phyloP scores from a whole-genome alignment of 2,888 invertebrate genomes.

The Acronicta psi region DNA sequence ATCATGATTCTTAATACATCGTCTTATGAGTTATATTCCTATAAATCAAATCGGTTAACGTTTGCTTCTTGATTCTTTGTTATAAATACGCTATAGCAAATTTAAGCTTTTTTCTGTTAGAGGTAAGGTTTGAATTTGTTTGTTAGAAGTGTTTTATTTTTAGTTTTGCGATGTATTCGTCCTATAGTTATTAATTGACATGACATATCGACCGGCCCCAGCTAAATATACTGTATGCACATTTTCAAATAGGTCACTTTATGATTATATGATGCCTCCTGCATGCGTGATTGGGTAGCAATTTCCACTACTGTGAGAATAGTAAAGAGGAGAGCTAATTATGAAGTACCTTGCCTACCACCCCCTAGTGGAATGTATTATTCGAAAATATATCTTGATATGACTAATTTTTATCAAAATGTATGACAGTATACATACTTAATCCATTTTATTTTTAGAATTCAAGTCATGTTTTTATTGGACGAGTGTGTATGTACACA shows the following conservation, averaged over 20 bases:
- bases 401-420: too few species aligned
- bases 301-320: conserved; percentile 15
- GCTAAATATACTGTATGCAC: conserved; percentile 32
- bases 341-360: not conserved
- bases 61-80: conserved; percentile 36
- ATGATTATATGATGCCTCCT: conserved; percentile 22
- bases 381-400: too few species aligned
- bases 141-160: conserved; percentile 18
- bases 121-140: conserved; percentile 28
- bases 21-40: conserved; percentile 33
- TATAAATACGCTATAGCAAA: conserved; percentile 3
- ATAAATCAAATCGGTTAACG: conserved; percentile 10
- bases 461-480: too few species aligned
- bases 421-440: too few species aligned
- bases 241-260: conserved; percentile 36
- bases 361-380: not conserved
- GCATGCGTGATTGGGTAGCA: conserved; percentile 8
- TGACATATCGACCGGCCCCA: conserved; percentile 48
- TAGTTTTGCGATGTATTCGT: conserved; percentile 35
- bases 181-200: conserved; percentile 43
- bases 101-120: conserved; percentile 17
- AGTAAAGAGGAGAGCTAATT: conserved; percentile 9
- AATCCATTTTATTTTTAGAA: too few species aligned
- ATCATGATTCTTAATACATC: conserved; percentile 30
- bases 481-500: too few species aligned